Evolutionary conservation across 2,113 vertebrate species (phyloP).

Genomic region (Malurus melanocephalus): DNA sequence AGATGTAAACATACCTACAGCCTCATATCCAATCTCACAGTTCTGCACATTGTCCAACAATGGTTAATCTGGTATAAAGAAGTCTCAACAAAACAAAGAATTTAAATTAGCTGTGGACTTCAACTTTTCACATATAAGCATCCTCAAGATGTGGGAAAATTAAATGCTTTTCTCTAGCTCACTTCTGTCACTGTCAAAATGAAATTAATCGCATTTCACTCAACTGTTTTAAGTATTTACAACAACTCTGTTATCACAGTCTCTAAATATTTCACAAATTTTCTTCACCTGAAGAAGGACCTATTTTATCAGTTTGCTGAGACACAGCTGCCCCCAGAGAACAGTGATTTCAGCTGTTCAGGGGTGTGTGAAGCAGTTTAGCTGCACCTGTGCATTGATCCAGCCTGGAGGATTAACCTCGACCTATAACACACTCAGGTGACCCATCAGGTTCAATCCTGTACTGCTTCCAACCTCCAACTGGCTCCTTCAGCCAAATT

Average conservation of each 20-base stretch:
- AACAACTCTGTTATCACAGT: background rate
- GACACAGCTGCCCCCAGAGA: background rate
- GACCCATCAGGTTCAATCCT: background rate
- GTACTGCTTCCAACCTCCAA: background rate
- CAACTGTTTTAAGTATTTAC: background rate
- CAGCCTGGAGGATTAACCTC: background rate
- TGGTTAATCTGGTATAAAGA: background rate
- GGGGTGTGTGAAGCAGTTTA: background rate
- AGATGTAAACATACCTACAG: background rate
- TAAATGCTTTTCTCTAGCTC: background rate
- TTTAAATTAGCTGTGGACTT: background rate
- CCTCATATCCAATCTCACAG: background rate
- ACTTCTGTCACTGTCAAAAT: background rate
- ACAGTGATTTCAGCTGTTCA: background rate
- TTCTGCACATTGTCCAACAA: background rate
- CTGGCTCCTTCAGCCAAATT: background rate
- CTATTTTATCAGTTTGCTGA: background rate
- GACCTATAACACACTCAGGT: too few species aligned
- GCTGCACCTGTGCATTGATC: background rate
- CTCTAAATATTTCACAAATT: background rate
- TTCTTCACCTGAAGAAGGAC: background rate
- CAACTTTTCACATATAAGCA: background rate
- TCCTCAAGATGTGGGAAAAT: background rate
- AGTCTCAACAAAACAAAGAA: background rate
- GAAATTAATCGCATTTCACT: background rate